Base-by-base conservation (phyloP, 2,888 invertebrate genomes). In the Epinotia demarniana region DNA sequence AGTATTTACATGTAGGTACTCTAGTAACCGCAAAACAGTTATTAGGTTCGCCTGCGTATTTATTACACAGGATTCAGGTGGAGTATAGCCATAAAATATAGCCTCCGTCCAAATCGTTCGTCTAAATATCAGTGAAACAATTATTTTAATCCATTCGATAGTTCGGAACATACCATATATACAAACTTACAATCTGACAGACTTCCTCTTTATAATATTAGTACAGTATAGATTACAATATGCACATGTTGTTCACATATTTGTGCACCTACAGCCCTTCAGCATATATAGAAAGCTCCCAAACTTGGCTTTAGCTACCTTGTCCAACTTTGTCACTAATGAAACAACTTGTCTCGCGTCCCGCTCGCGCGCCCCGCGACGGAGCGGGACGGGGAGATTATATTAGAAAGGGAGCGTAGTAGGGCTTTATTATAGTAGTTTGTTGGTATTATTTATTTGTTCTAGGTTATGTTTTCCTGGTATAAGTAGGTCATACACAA, bases 321-420 rank as follows among this genome's bases (percentile, higher is more conserved):
- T 46, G 63, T 9, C 39, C 19, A 63, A 46, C 27, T 63, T 46
- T 19, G 58, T 60, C 43, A 23, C 23, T 70, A 70, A 70, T 70
- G 70, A 70, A 70, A 70, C 70, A 61, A 70, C 60, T 70, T 70
- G 70, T 53, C 33, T n/a, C 58, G 53, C 62, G 23, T 70, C 75
- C 33, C 70, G 12, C 70, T 75, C 64, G 63, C 70, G 13, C 70
- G 2, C 9, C 8, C 33, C 16, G 9, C 61, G 55, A 13, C 33
- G 1, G 69, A 69, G 33, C 69, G 58, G 11, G 74, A 69, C 23
- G 33, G 33, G 6, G 9, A 27, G 63, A 27, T 18, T 64, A 64
- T 70, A 75, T 70, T 75, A 75, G 74, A 70, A 68, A 74, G 70
- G 69, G 61, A 60, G 49, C 60, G 61, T 13, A 61, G 60, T 33